A percentile compares a stretch with the other conserved stretches of the same genome.
phyloP scores from a whole-genome alignment of 2,888 invertebrate species.

The Parochlus steinenii region DNA sequence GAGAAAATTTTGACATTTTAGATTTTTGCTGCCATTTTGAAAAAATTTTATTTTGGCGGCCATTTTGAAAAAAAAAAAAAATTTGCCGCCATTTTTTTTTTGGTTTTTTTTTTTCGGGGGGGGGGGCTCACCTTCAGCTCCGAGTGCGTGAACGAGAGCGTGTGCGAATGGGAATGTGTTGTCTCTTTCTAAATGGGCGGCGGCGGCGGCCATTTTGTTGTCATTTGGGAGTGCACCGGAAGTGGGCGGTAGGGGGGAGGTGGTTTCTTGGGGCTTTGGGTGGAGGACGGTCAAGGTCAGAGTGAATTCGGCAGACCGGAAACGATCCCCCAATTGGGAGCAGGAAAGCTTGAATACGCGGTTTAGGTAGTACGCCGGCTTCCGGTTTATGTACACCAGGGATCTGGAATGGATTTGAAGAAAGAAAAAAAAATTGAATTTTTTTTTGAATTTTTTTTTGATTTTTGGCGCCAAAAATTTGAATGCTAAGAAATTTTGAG shows the following conservation, averaged over 20 bases:
- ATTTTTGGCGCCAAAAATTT: too few species aligned
- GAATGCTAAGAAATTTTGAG: too few species aligned
- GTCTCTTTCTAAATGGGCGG: conserved; percentile 25
- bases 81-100: too few species aligned
- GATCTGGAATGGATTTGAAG: too few species aligned
- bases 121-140: conserved; percentile 29
- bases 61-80: too few species aligned
- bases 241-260: conserved; percentile 42
- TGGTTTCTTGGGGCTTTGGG: conserved; percentile 44
- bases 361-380: conserved; percentile 90
- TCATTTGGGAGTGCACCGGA: too few species aligned
- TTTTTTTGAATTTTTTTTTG: too few species aligned
- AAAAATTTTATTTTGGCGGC: too few species aligned
- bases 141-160: conserved; percentile 26
- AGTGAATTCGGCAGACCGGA: conserved; percentile 89
- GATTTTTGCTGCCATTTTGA: conserved; percentile 28
- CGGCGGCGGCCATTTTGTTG: conserved; percentile 39
- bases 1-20: too few species aligned
- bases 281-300: conserved; percentile 85
- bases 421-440: too few species aligned
- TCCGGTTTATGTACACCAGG: conserved; percentile 84
- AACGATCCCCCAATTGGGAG: conserved; percentile 81
- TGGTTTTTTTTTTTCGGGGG: conserved; percentile 23
- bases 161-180: conserved; percentile 30
- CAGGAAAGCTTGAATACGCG: conserved; percentile 91